Base-by-base conservation (phyloP, 2,113 vertebrate species). In the Perccottus glenii region DNA sequence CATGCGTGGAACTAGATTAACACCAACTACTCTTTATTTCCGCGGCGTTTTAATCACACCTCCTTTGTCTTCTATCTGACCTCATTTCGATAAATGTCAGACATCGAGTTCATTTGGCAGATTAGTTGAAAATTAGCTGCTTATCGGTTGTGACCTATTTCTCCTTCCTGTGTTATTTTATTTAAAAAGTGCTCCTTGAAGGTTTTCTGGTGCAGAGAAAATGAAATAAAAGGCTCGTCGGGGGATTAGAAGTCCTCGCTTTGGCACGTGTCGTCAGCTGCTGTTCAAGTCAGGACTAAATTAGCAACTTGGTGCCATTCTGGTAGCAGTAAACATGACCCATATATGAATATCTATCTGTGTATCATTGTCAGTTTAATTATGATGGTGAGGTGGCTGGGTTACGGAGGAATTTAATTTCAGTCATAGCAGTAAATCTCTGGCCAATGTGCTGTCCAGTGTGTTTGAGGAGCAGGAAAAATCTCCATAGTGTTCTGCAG, bases 41-140 rank as follows among this genome's bases (percentile, higher is more conserved):
- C 9, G 9, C 59, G 50, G 59, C 47, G 11, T 77, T 80, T 78
- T 64, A 36, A 75, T 82, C 59, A 57, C 32, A 42, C 58, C 16
- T 74, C 48, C 40, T 75, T 69, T 82, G 15, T 58, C 27, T 80
- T 63, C 32, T 11, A 49, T 64, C 52, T 85, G 78, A 76, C 73
- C 82, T 80, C 60, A 46, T 85, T 82, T 76, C 62, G 48, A 70
- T 60, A 59, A 68, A 80, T 73, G 70, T 61, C 70, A 82, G 40
- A 81, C 51, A 5, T 6, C 19, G 45, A 16, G 60, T 85, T 83
- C 49, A 52, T 68, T 79, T 84, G 51, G 65, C 66, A 82, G 71
- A 73, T 64, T 76, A 67, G 71, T 67, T 27, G 14, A 38, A 78
- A 78, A 83, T 81, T 45, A 71, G 80, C 66, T 74, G 53, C 78